Base-by-base conservation (phyloP, 2,113 vertebrate genomes). In the Collichthys lucidus region DNA sequence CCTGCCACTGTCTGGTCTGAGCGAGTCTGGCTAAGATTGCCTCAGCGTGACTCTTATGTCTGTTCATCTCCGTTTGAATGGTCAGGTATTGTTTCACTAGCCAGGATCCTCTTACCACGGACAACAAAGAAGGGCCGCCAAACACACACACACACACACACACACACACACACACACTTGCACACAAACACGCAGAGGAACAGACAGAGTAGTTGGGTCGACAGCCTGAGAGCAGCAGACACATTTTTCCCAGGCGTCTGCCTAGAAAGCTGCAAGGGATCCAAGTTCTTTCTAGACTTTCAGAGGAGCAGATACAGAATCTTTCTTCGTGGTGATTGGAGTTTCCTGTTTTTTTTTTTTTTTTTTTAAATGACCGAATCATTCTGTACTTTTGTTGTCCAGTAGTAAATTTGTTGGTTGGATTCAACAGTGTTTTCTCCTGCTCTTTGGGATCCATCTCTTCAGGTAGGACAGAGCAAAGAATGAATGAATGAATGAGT, bases 71-170 rank as follows among this genome's bases (percentile, higher is more conserved):
- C 42, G 55, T 89, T 80, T 91, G 89, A 92, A 92, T 86, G 87
- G 84, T 11, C 85, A 88, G 91, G 89, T 93, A 91, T 91, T 90
- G 92, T 92, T 93, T 93, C 82, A 87, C 79, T 44, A 24, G 77
- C 60, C 80, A 52, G 87, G 87, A 92, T 94, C 92, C 79, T 85
- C 90, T 94, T 94, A 93, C 93, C 69, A 56, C 9, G 17, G 55
- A 72, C 82, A 82, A 93, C 88, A 94, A 92, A 90, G 86, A 88
- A 66, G 86, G 80, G 85, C 89, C 22, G 61, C 78, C 64, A 61
- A 3, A 71, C 83, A 49, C 47, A 52, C 60, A 26, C 20, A 79
- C 50, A 53, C 70, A 71, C 83, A 49, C 47, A 52, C 60, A 26
- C 20, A 79, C 50, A 53, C 70, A 53, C 70, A 57, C 35, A 67